Evolutionary conservation across 2,888 invertebrate genomes (phyloP).

Genomic region (Xanthorhoe spadicearia): DNA sequence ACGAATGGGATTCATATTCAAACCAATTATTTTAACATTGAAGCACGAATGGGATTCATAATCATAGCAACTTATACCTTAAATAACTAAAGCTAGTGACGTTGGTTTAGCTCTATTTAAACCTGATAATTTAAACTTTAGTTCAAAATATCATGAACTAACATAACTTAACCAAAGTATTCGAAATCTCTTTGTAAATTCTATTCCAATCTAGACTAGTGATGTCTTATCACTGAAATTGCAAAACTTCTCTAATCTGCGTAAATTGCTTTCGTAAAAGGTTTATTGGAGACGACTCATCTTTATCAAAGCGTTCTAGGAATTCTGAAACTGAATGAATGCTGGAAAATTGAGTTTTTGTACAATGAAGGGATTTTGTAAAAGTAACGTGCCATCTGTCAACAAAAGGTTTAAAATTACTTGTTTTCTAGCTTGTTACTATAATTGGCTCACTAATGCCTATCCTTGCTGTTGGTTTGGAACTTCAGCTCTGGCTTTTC

Average conservation of each 20-base stretch:
- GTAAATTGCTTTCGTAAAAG: constrained; percentile 22
- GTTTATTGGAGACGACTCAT: constrained; percentile 22
- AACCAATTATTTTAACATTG: too few species aligned
- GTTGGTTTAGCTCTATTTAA: too few species aligned
- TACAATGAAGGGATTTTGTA: neutral
- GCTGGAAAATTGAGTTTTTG: neutral
- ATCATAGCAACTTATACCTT: too few species aligned
- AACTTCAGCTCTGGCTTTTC: too few species aligned
- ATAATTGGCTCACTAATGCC: too few species aligned
- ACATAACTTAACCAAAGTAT: neutral
- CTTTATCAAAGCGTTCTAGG: constrained; percentile 8
- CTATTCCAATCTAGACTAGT: constrained; percentile 13
- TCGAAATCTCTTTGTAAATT: constrained; percentile 15
- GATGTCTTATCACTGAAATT: constrained; percentile 20
- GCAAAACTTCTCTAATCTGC: constrained; percentile 27
- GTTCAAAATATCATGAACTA: neutral
- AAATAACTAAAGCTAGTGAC: too few species aligned
- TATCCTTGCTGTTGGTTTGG: too few species aligned
- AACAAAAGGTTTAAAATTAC: neutral
- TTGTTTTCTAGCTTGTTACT: too few species aligned
- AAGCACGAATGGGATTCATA: too few species aligned
- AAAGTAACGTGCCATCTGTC: neutral
- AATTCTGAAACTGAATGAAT: constrained; percentile 7
- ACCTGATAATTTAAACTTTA: neutral
- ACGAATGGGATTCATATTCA: too few species aligned